A percentile compares a stretch with the other conserved stretches of the same genome.
phyloP scores from a whole-genome alignment of 2,888 invertebrate species.

The Ectemnius lituratus region DNA sequence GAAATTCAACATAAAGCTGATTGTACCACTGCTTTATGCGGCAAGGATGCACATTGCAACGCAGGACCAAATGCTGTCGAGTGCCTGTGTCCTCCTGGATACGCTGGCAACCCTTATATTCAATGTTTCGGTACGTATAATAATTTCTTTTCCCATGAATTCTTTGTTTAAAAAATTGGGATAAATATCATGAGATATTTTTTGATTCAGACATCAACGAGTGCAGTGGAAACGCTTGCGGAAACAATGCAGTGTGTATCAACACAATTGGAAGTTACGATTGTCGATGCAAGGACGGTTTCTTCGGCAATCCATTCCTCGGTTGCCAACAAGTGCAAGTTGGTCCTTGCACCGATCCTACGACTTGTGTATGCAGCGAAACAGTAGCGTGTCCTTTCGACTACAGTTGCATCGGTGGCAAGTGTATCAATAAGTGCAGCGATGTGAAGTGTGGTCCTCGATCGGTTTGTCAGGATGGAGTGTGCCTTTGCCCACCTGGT shows the following conservation, averaged over 20 bases:
- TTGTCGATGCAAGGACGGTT: constrained; percentile 91
- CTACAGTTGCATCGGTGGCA: constrained; percentile 85
- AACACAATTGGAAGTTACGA: constrained; percentile 94
- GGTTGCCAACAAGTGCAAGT: constrained; percentile 87
- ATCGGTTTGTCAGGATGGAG: constrained; percentile 88
- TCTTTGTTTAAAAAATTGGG: background rate
- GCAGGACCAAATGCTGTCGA: constrained; percentile 86
- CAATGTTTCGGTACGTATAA: constrained; percentile 83
- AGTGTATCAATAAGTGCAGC: constrained; percentile 88
- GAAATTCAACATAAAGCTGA: constrained; percentile 84
- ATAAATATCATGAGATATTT: background rate
- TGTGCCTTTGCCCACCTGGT: constrained; percentile 89
- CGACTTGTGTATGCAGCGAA: constrained; percentile 85
- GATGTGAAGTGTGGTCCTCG: constrained; percentile 88
- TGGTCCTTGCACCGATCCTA: constrained; percentile 85
- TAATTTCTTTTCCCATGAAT: background rate
- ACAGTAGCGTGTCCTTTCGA: constrained; percentile 88
- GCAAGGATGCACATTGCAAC: constrained; percentile 88
- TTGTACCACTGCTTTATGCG: constrained; percentile 87
- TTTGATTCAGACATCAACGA: constrained; percentile 84
- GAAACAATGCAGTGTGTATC: constrained; percentile 91
- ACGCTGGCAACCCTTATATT: constrained; percentile 92
- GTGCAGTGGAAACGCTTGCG: constrained; percentile 88
- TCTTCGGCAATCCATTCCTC: constrained; percentile 92
- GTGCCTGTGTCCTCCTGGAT: constrained; percentile 91